Evolutionary conservation across 2,113 vertebrate genomes (phyloP).

Genomic region (Trichechus manatus): DNA sequence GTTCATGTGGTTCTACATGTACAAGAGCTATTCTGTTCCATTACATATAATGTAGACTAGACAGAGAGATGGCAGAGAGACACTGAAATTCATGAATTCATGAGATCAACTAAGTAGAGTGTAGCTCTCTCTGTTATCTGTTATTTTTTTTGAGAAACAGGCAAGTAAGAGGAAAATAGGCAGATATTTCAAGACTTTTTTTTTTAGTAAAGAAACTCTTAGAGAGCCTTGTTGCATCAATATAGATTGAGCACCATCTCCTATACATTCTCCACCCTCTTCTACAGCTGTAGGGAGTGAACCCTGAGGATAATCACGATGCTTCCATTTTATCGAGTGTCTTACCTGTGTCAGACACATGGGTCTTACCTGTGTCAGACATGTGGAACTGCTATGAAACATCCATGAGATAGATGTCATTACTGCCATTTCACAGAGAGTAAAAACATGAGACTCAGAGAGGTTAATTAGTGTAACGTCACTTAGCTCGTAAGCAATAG

Average conservation of each 20-base stretch:
- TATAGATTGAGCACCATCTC: not conserved
- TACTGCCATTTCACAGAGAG: not conserved
- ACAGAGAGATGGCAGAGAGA: not conserved
- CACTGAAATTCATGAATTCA: not conserved
- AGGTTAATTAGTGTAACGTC: not conserved
- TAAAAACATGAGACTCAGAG: not conserved
- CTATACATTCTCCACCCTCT: not conserved
- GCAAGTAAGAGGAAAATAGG: not conserved
- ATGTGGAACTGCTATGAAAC: not conserved
- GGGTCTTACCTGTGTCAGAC: not conserved
- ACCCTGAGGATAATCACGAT: not conserved
- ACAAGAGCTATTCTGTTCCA: not conserved
- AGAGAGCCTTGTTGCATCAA: not conserved
- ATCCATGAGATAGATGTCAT: not conserved
- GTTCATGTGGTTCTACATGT: not conserved
- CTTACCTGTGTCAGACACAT: not conserved
- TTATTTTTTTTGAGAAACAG: not conserved
- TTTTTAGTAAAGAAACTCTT: not conserved
- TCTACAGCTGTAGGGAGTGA: not conserved
- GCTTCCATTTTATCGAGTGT: not conserved
- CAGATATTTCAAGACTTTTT: not conserved
- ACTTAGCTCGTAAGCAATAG: not conserved
- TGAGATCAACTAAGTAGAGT: not conserved
- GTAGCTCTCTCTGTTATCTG: not conserved
- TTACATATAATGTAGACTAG: not conserved